Evolutionary conservation across 2,888 invertebrate species (phyloP), one percentile per base, ranked within the genome.

Genomic region (Stegana nigrithorax): DNA sequence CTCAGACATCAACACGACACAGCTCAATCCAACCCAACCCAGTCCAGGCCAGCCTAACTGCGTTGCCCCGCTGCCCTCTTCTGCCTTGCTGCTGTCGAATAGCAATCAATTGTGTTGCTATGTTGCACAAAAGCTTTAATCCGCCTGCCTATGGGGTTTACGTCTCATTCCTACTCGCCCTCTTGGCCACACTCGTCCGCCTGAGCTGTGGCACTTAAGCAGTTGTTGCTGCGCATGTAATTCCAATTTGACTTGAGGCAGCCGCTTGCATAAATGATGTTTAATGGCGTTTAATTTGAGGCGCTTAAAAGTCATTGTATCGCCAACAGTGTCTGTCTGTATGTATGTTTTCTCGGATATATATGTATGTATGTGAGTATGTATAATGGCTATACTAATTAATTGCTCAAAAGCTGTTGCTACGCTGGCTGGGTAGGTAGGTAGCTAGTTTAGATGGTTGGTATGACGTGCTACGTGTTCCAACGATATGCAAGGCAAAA

Each of bases 281-380:
- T 72, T 75, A 76, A 77, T 75, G 73, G 78, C 73, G 67, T 79
- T 77, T 72, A 75, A 70, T 69, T 69, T 68, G 70, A 65, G 51
- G 42, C 44, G 67, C 51, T 64, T 64, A 67, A 66, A n/a, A 2
- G 12, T 4, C 39, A n/a, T 14, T 14, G n/a, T 6, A n/a, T 39
- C 17, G 14, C 17, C 39, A 10, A 29, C 6, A 29, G 10, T 29
- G 10, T 10, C 6, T 29, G 10, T 29, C 6, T 10, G 10, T 29
- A 29, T 29, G 10, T 29, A 29, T 29, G n/a, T n/a, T n/a, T n/a
- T n/a, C n/a, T n/a, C n/a, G n/a, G n/a, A 29, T 29, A 29, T 21
- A 21, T 45, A 5, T 45, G 7, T 45, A 14, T 45, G 6, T 14
- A 14, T 45, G 21, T 19, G 21, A 7, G 7, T 45, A 7, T 45